These are phyloP conservation scores for Syrista parreyssii DNA, from an alignment of 2,888 invertebrate species.

Conservation along the genomic window DNA sequence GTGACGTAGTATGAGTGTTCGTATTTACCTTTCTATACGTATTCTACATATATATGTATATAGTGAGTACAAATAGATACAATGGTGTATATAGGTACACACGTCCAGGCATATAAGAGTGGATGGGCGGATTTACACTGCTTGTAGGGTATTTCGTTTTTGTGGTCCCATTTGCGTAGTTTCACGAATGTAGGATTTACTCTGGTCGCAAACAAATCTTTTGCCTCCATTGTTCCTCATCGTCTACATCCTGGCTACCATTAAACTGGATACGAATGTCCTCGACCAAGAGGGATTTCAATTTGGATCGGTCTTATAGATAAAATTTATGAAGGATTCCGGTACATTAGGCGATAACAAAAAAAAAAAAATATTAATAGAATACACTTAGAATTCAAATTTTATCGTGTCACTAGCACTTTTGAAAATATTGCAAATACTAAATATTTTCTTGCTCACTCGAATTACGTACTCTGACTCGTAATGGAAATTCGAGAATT, in stretches of 20 bases:
- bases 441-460: too few relatives aligned
- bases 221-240: background rate
- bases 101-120: background rate
- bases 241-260: background rate
- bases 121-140: background rate
- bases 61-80: background rate
- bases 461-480: too few relatives aligned
- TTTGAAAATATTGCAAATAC: too few relatives aligned
- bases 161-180: background rate
- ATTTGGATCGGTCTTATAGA: background rate
- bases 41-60: background rate
- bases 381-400: too few relatives aligned
- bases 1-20: background rate
- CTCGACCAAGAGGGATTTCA: background rate
- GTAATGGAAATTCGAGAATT: too few relatives aligned
- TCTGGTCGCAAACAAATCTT: background rate
- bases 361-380: too few relatives aligned
- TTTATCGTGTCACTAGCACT: too few relatives aligned
- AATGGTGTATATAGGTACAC: background rate
- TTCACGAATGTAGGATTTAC: background rate
- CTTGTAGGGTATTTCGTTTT: background rate
- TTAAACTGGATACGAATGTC: background rate
- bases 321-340: background rate
- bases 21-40: background rate
- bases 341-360: too few relatives aligned